Percentiles rank a stretch among this genome's conserved stretches.
These are phyloP conservation scores for Glyphotaelius pellucidus DNA, from an alignment of 2,888 invertebrate species.

Conservation along the genomic window DNA sequence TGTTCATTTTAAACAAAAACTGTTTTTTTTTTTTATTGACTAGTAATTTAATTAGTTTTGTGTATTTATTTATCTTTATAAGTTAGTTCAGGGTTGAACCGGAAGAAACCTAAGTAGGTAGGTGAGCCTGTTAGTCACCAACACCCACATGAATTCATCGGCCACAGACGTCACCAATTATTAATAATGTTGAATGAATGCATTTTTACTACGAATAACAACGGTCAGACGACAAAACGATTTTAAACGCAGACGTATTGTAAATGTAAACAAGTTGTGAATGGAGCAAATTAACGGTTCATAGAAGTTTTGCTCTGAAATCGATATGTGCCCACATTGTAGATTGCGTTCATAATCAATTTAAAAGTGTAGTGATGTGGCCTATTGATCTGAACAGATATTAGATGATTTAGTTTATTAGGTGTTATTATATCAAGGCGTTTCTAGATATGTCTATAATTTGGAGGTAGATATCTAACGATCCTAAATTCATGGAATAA, in stretches of 20 bases:
- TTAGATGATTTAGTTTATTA: background rate
- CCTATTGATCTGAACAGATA: background rate
- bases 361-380: background rate
- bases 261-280: background rate
- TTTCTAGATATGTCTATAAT: too few relatives aligned
- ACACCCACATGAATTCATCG: background rate
- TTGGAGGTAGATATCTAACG: too few relatives aligned
- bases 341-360: background rate
- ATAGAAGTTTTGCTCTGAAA: background rate
- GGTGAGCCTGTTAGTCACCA: background rate
- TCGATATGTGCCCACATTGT: background rate
- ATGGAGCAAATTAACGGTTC: background rate
- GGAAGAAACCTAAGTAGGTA: background rate
- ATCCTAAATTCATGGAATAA: too few relatives aligned
- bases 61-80: too few relatives aligned
- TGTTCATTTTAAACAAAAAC: too few relatives aligned
- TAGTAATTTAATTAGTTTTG: too few relatives aligned
- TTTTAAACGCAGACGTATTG: background rate
- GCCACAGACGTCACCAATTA: background rate
- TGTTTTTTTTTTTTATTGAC: too few relatives aligned
- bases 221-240: background rate
- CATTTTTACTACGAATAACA: background rate
- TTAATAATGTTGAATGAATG: background rate
- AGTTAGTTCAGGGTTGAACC: background rate
- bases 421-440: background rate